phyloP scores from a whole-genome alignment of 2,888 invertebrate genomes.

The Clistopyga incitator region DNA sequence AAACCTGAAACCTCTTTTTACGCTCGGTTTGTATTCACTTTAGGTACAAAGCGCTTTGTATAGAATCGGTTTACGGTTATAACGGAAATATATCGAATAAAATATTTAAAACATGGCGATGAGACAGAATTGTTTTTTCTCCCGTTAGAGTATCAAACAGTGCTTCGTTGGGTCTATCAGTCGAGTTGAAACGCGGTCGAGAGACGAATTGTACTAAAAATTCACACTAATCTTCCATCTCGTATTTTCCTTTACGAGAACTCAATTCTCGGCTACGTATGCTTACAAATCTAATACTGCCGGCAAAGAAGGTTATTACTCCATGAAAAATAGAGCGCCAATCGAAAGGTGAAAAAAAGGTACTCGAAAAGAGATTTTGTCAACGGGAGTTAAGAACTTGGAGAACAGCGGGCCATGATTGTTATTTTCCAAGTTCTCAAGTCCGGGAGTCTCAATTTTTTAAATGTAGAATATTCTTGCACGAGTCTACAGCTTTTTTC shows the following conservation, averaged over 20 bases:
- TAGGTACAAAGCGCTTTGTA: too few species aligned
- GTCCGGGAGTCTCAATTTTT: background rate
- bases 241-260: slow-evolving; percentile 33
- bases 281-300: slow-evolving; percentile 18
- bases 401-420: slow-evolving; percentile 28
- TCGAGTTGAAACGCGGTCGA: background rate
- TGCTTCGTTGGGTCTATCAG: background rate
- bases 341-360: too few species aligned
- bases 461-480: background rate
- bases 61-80: background rate
- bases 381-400: background rate
- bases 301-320: background rate
- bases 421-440: background rate
- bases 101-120: slow-evolving; percentile 27
- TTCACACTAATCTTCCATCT: slow-evolving; percentile 22
- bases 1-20: slow-evolving; percentile 20
- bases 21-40: background rate
- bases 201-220: background rate
- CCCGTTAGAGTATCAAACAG: background rate
- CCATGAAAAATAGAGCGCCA: background rate
- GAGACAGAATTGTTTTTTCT: background rate
- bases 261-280: background rate
- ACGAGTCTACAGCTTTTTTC: background rate
- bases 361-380: background rate
- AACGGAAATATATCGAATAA: background rate